phyloP scores from a whole-genome alignment of 37 sponge, comb jelly and placozoan species.

The Geodia barretti region DNA sequence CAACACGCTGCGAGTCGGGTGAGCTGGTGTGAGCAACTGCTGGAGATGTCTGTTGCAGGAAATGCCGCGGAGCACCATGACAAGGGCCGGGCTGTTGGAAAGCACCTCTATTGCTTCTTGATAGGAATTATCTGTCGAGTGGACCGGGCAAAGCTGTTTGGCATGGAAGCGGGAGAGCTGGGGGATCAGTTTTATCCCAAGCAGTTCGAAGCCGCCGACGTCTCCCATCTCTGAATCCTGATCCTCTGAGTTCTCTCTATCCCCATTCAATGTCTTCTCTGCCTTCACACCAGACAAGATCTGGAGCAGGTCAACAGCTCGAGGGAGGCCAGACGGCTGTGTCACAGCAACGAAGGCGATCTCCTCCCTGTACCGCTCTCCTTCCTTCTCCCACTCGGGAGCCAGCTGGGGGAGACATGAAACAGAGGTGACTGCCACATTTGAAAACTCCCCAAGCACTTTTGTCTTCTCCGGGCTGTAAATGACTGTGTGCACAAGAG shows the following conservation, averaged over 20 bases:
- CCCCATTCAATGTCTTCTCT: not conserved
- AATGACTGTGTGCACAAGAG: constrained; percentile 8
- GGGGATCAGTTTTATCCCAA: constrained; percentile 65
- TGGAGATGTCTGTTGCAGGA: constrained; percentile 19
- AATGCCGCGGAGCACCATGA: constrained; percentile 48
- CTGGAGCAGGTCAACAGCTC: not conserved
- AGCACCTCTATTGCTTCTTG: constrained; percentile 38
- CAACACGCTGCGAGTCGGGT: not conserved
- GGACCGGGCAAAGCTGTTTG: constrained; percentile 47
- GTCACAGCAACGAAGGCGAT: constrained; percentile 46
- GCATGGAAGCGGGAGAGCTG: constrained; percentile 65
- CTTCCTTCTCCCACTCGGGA: not conserved
- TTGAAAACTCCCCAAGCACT: constrained; percentile 33
- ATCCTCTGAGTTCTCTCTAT: not conserved
- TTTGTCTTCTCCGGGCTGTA: constrained; percentile 22
- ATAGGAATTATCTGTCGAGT: not conserved
- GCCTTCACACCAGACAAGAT: not conserved
- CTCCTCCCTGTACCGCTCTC: constrained; percentile 29
- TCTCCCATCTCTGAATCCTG: not conserved
- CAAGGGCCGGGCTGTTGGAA: constrained; percentile 29
- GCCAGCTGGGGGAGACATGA: constrained; percentile 8
- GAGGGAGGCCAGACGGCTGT: not conserved
- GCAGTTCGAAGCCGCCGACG: constrained; percentile 48
- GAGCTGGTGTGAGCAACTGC: not conserved
- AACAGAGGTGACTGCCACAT: not conserved